Evolutionary conservation across 2,797 vertebrate genomes (phyloP), one percentile per base, ranked within the genome.

Genomic region (Argyrosomus regius): DNA sequence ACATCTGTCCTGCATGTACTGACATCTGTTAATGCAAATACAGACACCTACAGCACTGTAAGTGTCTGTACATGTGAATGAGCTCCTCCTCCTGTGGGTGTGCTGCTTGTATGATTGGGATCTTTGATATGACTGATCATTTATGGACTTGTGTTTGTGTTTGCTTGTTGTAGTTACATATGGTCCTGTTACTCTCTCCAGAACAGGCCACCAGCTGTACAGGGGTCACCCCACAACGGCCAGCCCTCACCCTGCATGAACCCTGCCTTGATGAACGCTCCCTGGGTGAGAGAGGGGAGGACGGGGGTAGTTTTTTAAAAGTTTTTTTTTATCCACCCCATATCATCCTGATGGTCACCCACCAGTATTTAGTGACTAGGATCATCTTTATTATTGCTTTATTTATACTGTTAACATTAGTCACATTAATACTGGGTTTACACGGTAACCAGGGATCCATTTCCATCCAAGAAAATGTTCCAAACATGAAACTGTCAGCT

Each of bases 201-300:
- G 95, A 96, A 95, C 94, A 95, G 95, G 92, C 93, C 94, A 45
- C 86, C 92, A 69, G 94, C 95, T 74, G 93, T 94, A 77, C 95
- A 95, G 82, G 93, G 92, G 78, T 90, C 94, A 57, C 91, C 92
- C 68, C 90, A 92, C 86, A 92, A 90, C 73, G 88, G 83, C 89
- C 93, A 90, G 81, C 76, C 94, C 89, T 89, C 88, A 83, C 88
- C 93, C 92, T 95, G 95, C 90, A 88, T 93, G 91, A 95, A 83
- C 90, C 92, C 94, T 31, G 93, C 94, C 90, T 92, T 95, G 95
- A 96, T 93, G 93, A 95, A 72, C 90, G 79, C 94, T 84, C 94
- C 95, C 90, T 96, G 94, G 95, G 95, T 96, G 94, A 96, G 95
- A 95, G 69, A 80, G 62, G 69, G 79, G 54, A 54, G 62, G 31